Evolutionary conservation across 2,888 invertebrate species (phyloP).

Genomic region (Lasioglossum marginatum): DNA sequence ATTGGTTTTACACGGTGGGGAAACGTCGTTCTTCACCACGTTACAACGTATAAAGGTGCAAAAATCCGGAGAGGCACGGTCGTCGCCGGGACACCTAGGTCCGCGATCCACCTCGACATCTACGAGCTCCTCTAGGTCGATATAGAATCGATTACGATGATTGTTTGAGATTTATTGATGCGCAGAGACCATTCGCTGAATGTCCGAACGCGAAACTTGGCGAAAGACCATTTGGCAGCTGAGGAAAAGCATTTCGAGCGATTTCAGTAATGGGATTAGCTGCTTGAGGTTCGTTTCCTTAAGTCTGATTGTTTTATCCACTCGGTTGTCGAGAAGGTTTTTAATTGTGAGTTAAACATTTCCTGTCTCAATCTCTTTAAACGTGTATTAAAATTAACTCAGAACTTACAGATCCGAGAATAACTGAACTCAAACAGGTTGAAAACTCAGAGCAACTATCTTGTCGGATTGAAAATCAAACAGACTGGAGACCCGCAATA

Average conservation of each 20-base stretch:
- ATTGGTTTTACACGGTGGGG: conserved; percentile 15
- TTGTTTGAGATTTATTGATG: neutral
- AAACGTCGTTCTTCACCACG: neutral
- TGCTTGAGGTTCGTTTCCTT: neutral
- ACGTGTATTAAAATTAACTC: neutral
- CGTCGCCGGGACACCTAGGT: conserved; percentile 55
- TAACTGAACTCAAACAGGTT: neutral
- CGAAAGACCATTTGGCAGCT: neutral
- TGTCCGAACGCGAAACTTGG: neutral
- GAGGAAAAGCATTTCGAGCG: neutral
- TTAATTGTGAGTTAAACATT: neutral
- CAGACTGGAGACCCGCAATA: neutral
- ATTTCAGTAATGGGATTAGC: neutral
- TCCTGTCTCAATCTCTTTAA: neutral
- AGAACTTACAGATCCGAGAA: neutral
- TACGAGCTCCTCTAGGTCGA: conserved; percentile 41
- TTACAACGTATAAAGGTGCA: conserved; percentile 74
- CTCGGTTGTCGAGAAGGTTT: neutral
- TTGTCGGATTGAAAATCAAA: neutral
- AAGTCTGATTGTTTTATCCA: neutral
- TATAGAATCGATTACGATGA: conserved; percentile 30
- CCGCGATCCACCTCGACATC: conserved; percentile 49
- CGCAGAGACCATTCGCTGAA: neutral
- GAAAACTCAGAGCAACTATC: neutral
- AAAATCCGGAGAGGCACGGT: conserved; percentile 76